Evolutionary conservation across 2,797 vertebrate genomes (phyloP).

Genomic region (Thripadectes ignobilis): DNA sequence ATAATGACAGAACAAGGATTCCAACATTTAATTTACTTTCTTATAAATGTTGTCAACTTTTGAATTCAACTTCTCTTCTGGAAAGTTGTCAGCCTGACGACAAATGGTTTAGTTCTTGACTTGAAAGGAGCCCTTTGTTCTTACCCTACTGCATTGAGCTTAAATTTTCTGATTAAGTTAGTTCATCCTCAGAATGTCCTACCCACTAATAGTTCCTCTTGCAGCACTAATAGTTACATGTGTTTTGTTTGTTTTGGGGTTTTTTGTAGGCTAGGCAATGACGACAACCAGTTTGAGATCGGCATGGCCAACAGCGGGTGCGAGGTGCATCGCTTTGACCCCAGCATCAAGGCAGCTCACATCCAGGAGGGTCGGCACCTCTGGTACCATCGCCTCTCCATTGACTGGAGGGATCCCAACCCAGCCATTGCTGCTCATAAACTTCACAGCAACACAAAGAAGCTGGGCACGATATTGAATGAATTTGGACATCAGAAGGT

Average conservation of each 20-base stretch:
- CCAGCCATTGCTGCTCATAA: conserved; percentile 81
- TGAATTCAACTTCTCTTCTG: background rate
- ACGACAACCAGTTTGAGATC: conserved; percentile 84
- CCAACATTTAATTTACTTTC: background rate
- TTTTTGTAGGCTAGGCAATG: conserved; percentile 73
- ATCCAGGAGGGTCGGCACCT: conserved; percentile 80
- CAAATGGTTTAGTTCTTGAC: background rate
- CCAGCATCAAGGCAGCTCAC: conserved; percentile 85
- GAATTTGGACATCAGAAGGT: conserved; percentile 94
- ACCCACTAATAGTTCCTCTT: background rate
- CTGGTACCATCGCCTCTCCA: conserved; percentile 90
- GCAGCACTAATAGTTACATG: background rate
- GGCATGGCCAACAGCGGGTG: conserved; percentile 83
- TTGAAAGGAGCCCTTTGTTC: background rate
- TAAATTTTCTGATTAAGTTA: background rate
- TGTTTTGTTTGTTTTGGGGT: background rate
- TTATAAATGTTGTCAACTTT: background rate
- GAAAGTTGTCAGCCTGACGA: background rate
- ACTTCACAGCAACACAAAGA: conserved; percentile 84
- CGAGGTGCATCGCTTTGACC: conserved; percentile 93
- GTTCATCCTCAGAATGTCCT: background rate
- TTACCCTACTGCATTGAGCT: background rate
- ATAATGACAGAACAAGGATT: background rate
- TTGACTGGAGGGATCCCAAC: conserved; percentile 94
- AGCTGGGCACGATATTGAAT: conserved; percentile 88